phyloP scores from a whole-genome alignment of 2,797 vertebrate genomes.

The Poecilia velifera region DNA sequence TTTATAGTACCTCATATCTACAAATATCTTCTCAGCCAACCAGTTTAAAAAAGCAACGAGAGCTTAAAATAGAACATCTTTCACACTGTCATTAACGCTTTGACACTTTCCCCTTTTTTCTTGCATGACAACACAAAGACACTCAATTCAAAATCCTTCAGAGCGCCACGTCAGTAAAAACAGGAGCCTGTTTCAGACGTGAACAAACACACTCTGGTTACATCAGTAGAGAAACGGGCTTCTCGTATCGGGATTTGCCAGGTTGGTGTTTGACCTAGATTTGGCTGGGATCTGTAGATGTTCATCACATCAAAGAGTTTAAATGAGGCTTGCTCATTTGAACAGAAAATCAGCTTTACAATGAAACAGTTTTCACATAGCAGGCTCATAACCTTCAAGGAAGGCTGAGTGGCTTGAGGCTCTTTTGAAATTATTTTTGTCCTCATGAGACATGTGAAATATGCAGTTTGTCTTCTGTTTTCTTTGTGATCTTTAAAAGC shows the following conservation, averaged over 20 bases:
- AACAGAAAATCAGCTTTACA: slow-evolving; percentile 33
- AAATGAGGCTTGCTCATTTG: slow-evolving; percentile 50
- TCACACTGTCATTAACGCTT: slow-evolving; percentile 34
- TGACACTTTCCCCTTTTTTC: slow-evolving; percentile 4
- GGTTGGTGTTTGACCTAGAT: slow-evolving; percentile 71
- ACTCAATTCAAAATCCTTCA: slow-evolving; percentile 62
- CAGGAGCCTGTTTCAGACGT: slow-evolving; percentile 56
- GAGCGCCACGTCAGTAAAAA: slow-evolving; percentile 72
- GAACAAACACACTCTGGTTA: slow-evolving; percentile 66
- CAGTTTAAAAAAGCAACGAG: slow-evolving; percentile 10
- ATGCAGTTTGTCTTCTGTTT: slow-evolving; percentile 16
- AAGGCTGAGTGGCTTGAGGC: slow-evolving; percentile 16
- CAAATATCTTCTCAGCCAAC: slow-evolving; percentile 24
- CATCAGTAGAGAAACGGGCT: slow-evolving; percentile 68
- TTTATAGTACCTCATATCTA: slow-evolving; percentile 21
- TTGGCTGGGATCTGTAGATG: slow-evolving; percentile 27
- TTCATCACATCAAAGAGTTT: slow-evolving; percentile 61
- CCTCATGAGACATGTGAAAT: slow-evolving; percentile 21
- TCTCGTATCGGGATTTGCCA: slow-evolving; percentile 65
- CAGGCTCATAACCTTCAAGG: slow-evolving; percentile 17
- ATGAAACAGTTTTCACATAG: slow-evolving; percentile 26
- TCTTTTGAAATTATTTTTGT: slow-evolving; percentile 9
- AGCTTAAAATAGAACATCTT: slow-evolving; percentile 21
- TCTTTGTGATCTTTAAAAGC: slow-evolving; percentile 21
- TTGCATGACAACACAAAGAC: slow-evolving; percentile 11